Evolutionary conservation across 1,140 invertebrate genomes (phyloP), one percentile per base, ranked within the genome.

Genomic region (Condylostylus longicornis): DNA sequence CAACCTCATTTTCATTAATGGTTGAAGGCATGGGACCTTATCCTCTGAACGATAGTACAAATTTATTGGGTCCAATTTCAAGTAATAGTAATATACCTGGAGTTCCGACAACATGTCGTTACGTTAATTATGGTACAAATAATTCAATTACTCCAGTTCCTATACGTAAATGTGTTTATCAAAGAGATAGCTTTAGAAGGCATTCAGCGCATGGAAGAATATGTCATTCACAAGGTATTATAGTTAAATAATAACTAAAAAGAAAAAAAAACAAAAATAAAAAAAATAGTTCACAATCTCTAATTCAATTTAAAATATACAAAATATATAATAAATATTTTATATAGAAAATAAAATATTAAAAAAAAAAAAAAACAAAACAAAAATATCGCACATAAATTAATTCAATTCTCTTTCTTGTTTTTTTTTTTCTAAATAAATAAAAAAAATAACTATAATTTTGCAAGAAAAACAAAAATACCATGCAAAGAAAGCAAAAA

Each of bases 1-100:
- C 53, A 43, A 58, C 56, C 46, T 58, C 56, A 51, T 58, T 59
- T 44, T 58, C 56, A 40, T 54, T 57, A 43, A 59, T 54, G 57
- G 57, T 59, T 59, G 57, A 58, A 59, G 57, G 55, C 50, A 59
- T 59, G 57, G 57, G 57, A 54, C 57, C 57, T 45, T 59, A 59
- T 54, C 57, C 57, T 25, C 47, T 59, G 43, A 57, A 52, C 45
- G 57, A 60, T 53, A 56, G 53, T 54, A 56, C 57, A 41, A 60
- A 60, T 44, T 49, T 60, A 18, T 46, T 60, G 51, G 54, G 57
- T 37, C 54, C 57, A 47, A 52, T 45, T 21, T 54, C 55, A 34
- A 51, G 42, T 37, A 37, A n/a, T n/a, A n/a, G n/a, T n/a, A n/a
- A n/a, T n/a, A n/a, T 30, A 35, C 39, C 15, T 46, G 49, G 38